Conservation (phyloP, 1,140 invertebrate genomes). For the Cherax destructor region DNA sequence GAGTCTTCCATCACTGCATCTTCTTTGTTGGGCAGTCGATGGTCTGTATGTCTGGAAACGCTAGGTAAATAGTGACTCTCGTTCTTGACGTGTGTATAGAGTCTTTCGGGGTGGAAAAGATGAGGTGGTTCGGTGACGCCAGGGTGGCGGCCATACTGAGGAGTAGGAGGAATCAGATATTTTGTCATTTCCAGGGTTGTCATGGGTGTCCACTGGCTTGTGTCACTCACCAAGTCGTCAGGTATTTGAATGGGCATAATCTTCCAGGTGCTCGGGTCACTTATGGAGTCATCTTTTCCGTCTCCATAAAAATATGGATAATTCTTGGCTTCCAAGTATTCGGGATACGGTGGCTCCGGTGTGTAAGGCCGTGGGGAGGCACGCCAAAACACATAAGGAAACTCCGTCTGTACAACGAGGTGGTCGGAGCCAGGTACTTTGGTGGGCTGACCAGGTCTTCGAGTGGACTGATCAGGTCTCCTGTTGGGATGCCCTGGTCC, state of each 20-base stretch:
- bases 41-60: background rate
- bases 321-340: background rate
- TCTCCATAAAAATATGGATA: constrained; percentile 42
- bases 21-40: background rate
- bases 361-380: constrained; percentile 13
- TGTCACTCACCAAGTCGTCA: constrained; percentile 34
- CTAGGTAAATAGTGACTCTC: background rate
- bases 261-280: constrained; percentile 30
- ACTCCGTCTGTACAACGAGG: constrained; percentile 21
- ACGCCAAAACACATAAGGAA: constrained; percentile 49
- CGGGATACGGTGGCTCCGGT: background rate
- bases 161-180: constrained; percentile 19
- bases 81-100: constrained; percentile 1
- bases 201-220: background rate
- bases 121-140: constrained; percentile 30
- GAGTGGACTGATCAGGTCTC: background rate
- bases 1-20: background rate
- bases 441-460: background rate
- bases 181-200: background rate
- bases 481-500: background rate
- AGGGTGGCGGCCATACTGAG: constrained; percentile 43
- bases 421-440: constrained; percentile 33
- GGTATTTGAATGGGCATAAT: constrained; percentile 52
- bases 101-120: constrained; percentile 33
- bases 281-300: background rate